These are phyloP conservation scores for Battus philenor DNA, from an alignment of 1,140 invertebrate species.

Conservation along the genomic window DNA sequence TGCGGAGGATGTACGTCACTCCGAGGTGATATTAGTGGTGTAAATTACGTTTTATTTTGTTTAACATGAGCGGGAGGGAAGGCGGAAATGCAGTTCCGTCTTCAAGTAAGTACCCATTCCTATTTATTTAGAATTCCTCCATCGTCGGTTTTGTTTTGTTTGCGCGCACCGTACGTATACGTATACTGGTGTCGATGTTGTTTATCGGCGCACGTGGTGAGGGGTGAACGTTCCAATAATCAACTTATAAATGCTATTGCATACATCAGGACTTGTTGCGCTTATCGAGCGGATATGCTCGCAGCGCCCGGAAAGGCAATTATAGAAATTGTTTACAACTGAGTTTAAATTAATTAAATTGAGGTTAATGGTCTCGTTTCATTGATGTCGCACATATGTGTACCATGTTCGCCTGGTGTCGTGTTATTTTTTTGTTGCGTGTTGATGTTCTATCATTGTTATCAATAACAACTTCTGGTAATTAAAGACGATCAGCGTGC, in stretches of 20 bases:
- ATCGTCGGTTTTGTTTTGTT: too few relatives aligned
- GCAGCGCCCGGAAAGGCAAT: slow-evolving; percentile 53
- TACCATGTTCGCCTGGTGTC: slow-evolving; percentile 57
- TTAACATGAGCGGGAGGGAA: slow-evolving; percentile 71
- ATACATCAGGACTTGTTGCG: slow-evolving; percentile 46
- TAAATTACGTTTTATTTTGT: slow-evolving; percentile 46
- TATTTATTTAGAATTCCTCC: too few relatives aligned
- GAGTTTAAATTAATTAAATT: slow-evolving; percentile 69
- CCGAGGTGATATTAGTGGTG: slow-evolving; percentile 67
- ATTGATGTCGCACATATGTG: slow-evolving; percentile 70
- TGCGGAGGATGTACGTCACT: slow-evolving; percentile 59
- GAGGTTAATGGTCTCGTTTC: slow-evolving; percentile 69
- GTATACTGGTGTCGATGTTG: slow-evolving; percentile 19
- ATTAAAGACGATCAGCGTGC: too few relatives aligned
- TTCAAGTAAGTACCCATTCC: slow-evolving; percentile 59
- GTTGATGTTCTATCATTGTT: slow-evolving; percentile 4
- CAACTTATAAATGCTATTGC: slow-evolving; percentile 32
- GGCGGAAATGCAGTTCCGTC: slow-evolving; percentile 74
- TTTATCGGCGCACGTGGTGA: slow-evolving; percentile 34
- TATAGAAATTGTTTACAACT: slow-evolving; percentile 63
- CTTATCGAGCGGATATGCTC: slow-evolving; percentile 64
- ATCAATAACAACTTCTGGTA: too few relatives aligned
- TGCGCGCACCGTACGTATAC: slow-evolving; percentile 7
- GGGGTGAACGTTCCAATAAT: slow-evolving; percentile 25
- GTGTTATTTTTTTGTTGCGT: slow-evolving; percentile 21